Evolutionary conservation across 2,888 invertebrate genomes (phyloP).

Genomic region (Chrysolina americana): DNA sequence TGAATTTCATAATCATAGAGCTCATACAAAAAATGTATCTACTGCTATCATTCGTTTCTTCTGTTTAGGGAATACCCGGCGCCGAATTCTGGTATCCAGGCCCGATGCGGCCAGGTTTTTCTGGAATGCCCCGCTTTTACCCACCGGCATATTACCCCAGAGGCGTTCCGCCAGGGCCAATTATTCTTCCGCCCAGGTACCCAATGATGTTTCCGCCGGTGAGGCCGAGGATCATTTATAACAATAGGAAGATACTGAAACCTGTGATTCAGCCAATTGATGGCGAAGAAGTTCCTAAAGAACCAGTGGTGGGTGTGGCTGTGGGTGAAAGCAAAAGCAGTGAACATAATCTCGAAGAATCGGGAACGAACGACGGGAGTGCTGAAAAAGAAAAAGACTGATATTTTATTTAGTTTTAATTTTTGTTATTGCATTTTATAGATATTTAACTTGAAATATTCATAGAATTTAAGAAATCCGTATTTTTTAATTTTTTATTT

Average conservation of each 20-base stretch:
- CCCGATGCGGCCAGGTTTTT: constrained; percentile 20
- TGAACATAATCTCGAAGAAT: no score
- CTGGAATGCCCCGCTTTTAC: constrained; percentile 20
- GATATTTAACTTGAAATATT: no score
- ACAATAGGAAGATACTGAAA: constrained; percentile 7
- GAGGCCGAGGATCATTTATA: not conserved
- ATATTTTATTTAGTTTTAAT: no score
- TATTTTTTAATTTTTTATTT: no score
- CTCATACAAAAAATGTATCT: no score
- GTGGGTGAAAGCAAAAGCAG: not conserved
- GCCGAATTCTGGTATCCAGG: constrained; percentile 24
- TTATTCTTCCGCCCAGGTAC: constrained; percentile 18
- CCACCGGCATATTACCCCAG: constrained; percentile 21
- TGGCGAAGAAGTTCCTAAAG: not conserved
- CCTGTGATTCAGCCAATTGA: not conserved
- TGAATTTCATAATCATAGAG: no score
- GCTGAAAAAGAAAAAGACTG: no score
- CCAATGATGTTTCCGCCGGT: constrained; percentile 25
- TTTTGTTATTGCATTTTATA: no score
- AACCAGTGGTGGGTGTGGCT: not conserved
- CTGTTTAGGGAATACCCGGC: constrained; percentile 16
- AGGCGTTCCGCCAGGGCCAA: constrained; percentile 19
- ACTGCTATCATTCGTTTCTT: no score
- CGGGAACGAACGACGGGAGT: no score
- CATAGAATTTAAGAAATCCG: no score